phyloP scores from a whole-genome alignment of 35 echinoderm and acorn worm genomes.

The Ptychodera flava region DNA sequence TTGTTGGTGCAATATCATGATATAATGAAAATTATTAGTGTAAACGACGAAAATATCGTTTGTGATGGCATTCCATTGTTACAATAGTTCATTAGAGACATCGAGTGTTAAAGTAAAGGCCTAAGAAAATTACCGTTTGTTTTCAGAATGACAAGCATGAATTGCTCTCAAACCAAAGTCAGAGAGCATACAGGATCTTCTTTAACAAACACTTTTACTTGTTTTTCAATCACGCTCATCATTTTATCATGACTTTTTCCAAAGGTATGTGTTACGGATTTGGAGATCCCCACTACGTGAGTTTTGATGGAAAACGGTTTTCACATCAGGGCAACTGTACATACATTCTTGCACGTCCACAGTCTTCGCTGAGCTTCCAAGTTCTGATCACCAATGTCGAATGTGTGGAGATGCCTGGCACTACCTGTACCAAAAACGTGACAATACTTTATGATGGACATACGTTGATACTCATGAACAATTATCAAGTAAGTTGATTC shows the following conservation, averaged over 20 bases:
- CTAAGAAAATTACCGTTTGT: background rate
- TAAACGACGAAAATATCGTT: background rate
- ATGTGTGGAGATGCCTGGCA: background rate
- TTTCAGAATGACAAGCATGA: background rate
- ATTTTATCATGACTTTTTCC: slow-evolving; percentile 6
- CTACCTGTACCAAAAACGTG: background rate
- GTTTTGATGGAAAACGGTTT: slow-evolving; percentile 81
- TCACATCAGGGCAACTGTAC: slow-evolving; percentile 88
- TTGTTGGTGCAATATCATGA: background rate
- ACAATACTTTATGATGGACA: slow-evolving; percentile 6
- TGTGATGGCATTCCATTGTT: background rate
- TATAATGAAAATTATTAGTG: background rate
- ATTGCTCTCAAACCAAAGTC: background rate
- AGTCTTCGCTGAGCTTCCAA: slow-evolving; percentile 33
- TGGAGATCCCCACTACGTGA: slow-evolving; percentile 85
- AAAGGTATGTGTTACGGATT: slow-evolving; percentile 75
- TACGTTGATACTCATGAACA: background rate
- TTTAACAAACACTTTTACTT: background rate
- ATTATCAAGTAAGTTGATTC: background rate
- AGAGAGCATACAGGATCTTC: background rate
- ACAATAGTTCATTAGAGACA: background rate
- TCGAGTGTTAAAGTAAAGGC: background rate
- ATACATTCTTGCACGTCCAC: slow-evolving; percentile 41
- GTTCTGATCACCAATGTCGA: slow-evolving; percentile 58
- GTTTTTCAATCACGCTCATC: background rate